phyloP scores from a whole-genome alignment of 2,888 invertebrate species.

The Helobdella robusta region DNA sequence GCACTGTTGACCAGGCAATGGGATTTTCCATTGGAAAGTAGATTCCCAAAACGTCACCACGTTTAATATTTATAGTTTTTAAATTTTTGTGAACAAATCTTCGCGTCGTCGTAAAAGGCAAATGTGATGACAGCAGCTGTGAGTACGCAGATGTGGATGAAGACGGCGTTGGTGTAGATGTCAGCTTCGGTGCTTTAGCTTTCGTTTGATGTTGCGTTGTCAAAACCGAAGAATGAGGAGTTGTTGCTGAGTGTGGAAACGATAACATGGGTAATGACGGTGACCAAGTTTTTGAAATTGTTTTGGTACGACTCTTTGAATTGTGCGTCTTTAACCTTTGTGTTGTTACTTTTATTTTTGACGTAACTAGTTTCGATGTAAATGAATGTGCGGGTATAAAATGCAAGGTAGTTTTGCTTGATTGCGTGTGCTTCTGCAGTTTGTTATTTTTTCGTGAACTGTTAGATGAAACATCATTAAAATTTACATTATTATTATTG shows the following conservation, averaged over 20 bases:
- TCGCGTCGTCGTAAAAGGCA: not conserved
- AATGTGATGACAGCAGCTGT: not conserved
- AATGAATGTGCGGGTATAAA: no score
- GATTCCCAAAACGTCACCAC: conserved; percentile 34
- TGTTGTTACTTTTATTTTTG: no score
- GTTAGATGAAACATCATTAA: no score
- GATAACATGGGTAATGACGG: no score
- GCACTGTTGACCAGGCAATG: conserved; percentile 34
- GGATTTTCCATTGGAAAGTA: conserved; percentile 34
- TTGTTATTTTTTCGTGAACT: no score
- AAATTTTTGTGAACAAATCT: not conserved
- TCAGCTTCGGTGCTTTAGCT: not conserved
- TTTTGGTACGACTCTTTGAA: no score
- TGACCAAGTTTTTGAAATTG: no score
- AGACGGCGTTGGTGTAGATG: not conserved
- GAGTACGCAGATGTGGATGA: not conserved
- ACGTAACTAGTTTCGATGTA: not conserved
- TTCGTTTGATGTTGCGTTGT: not conserved
- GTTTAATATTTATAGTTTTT: conserved; percentile 26
- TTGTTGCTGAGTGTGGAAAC: no score
- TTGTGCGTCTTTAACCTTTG: no score
- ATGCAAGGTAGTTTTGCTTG: no score
- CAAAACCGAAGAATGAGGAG: not conserved
- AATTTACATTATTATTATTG: no score
- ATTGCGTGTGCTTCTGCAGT: no score